Conservation (phyloP, 2,888 invertebrate species). For the Trichacis sp. region DNA sequence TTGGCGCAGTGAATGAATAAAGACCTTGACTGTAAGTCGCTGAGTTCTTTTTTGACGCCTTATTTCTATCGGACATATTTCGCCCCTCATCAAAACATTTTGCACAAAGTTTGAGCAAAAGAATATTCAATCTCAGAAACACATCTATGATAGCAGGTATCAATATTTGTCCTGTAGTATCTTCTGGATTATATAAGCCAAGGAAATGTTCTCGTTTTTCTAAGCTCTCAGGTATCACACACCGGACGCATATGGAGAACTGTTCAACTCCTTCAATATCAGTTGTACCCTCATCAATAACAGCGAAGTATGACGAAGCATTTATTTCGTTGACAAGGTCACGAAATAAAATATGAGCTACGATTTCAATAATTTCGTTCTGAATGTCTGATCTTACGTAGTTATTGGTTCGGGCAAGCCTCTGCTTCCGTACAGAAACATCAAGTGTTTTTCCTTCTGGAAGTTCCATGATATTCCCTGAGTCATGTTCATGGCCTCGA, state of each 20-base stretch:
- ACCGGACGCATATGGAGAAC: too few species aligned
- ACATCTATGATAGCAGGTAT: constrained; percentile 1
- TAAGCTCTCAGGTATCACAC: too few species aligned
- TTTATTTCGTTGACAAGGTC: too few species aligned
- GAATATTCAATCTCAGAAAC: not conserved
- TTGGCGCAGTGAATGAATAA: constrained; percentile 3
- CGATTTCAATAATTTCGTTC: constrained; percentile 16
- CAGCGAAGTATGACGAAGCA: constrained; percentile 7
- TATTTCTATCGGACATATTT: constrained; percentile 5
- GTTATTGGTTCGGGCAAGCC: constrained; percentile 2
- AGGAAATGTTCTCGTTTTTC: not conserved
- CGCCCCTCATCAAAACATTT: not conserved
- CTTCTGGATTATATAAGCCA: constrained; percentile 3
- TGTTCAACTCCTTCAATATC: not conserved
- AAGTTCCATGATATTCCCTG: too few species aligned
- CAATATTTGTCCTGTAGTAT: not conserved
- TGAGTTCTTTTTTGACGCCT: constrained; percentile 7
- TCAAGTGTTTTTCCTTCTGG: too few species aligned
- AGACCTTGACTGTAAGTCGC: not conserved
- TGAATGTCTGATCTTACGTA: constrained; percentile 13
- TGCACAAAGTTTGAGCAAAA: not conserved
- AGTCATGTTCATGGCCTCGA: too few species aligned
- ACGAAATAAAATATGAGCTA: constrained; percentile 11
- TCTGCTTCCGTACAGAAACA: not conserved
- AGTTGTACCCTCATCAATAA: constrained; percentile 17